These are phyloP conservation scores for Scomber scombrus DNA, from an alignment of 2,113 vertebrate genomes.

Conservation along the genomic window DNA sequence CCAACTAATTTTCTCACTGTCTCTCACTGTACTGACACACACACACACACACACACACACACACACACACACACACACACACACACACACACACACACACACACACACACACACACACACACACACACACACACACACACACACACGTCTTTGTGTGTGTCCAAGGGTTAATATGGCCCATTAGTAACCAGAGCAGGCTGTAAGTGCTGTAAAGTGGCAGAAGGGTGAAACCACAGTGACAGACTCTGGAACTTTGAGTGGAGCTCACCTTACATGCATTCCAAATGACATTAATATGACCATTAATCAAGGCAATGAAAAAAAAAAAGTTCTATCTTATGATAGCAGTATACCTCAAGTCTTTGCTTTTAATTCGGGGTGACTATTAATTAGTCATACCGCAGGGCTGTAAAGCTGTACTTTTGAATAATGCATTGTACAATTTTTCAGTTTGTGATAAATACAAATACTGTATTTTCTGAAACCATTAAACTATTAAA, in stretches of 20 bases:
- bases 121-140: too few species aligned
- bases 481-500: not conserved
- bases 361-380: conserved; percentile 15
- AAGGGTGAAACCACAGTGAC: conserved; percentile 44
- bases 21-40: conserved; percentile 24
- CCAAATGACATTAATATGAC: conserved; percentile 57
- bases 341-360: conserved; percentile 18
- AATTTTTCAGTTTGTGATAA: not conserved
- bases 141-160: too few species aligned
- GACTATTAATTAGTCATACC: conserved; percentile 16
- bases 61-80: not conserved
- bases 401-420: not conserved
- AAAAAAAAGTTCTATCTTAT: conserved; percentile 30
- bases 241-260: conserved; percentile 17
- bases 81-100: too few species aligned
- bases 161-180: conserved; percentile 57
- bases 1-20: conserved; percentile 44
- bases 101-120: too few species aligned
- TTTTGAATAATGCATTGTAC: not conserved
- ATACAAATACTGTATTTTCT: not conserved
- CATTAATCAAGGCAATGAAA: conserved; percentile 61
- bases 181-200: conserved; percentile 77
- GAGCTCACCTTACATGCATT: conserved; percentile 67
- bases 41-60: conserved; percentile 15
- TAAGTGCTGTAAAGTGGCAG: conserved; percentile 59